phyloP scores from a whole-genome alignment of 2,113 vertebrate species.

The Microcebus tavaratra region DNA sequence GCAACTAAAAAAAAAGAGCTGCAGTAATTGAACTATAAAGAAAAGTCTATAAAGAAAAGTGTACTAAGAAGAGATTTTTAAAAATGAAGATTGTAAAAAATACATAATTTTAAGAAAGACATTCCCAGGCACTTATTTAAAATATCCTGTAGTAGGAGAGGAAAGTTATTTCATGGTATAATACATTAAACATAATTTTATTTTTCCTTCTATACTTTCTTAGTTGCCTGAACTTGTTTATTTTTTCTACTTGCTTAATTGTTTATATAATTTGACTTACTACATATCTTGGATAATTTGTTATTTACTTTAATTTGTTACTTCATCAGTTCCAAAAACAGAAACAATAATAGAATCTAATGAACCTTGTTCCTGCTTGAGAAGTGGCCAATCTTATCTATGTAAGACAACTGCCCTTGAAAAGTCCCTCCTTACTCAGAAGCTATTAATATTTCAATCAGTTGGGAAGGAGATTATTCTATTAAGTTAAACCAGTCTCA shows the following conservation, averaged over 20 bases:
- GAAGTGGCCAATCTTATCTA: not conserved
- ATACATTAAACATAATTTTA: not conserved
- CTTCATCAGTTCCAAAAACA: constrained; percentile 17
- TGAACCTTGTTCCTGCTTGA: not conserved
- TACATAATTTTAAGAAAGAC: not conserved
- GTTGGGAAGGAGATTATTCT: not conserved
- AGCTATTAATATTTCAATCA: not conserved
- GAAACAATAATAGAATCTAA: constrained; percentile 8
- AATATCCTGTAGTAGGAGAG: not conserved
- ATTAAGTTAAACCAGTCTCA: not conserved
- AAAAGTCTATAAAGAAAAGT: not conserved
- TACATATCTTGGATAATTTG: not conserved
- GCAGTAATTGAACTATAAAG: not conserved
- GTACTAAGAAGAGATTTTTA: not conserved
- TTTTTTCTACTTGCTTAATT: not conserved
- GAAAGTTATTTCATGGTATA: not conserved
- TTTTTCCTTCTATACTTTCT: not conserved
- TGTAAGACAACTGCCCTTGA: not conserved
- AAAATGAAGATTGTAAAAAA: not conserved
- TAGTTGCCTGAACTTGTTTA: not conserved
- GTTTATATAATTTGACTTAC: constrained; percentile 25
- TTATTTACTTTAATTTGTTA: not conserved
- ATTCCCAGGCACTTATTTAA: not conserved
- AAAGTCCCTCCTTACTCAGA: not conserved
- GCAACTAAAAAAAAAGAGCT: not conserved